Evolutionary conservation across 1,140 invertebrate species (phyloP).

Genomic region (Medauroidea extradentata): DNA sequence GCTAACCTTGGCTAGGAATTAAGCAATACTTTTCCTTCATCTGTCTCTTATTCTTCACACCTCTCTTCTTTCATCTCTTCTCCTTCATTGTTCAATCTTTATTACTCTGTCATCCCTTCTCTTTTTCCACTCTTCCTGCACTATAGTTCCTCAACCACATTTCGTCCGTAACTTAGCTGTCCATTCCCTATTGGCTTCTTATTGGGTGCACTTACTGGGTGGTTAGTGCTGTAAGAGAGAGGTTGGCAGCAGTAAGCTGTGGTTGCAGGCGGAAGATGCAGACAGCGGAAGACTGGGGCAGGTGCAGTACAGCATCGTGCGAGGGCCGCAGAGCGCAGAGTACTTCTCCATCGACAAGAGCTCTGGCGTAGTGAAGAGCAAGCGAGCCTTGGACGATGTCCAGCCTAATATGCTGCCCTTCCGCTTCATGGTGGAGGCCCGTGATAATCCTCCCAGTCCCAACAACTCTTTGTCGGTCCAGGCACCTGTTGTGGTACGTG

Average conservation of each 20-base stretch:
- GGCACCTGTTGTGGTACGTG: constrained; percentile 58
- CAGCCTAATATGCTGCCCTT: constrained; percentile 61
- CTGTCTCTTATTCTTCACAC: too few species aligned
- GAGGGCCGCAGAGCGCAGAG: constrained; percentile 48
- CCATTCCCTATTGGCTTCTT: too few species aligned
- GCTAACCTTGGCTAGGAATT: too few species aligned
- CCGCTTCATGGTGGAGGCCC: constrained; percentile 65
- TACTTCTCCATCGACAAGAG: constrained; percentile 70
- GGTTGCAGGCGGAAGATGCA: constrained; percentile 65
- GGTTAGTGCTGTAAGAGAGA: too few species aligned
- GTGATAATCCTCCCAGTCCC: constrained; percentile 64
- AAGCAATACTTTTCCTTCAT: too few species aligned
- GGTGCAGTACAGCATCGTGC: constrained; percentile 63
- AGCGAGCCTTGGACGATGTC: constrained; percentile 63
- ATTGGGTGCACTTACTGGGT: too few species aligned
- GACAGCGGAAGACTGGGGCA: constrained; percentile 77
- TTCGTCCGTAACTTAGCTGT: too few species aligned
- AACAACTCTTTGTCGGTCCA: constrained; percentile 58
- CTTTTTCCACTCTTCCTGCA: too few species aligned
- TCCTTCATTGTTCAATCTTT: too few species aligned
- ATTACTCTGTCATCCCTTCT: too few species aligned
- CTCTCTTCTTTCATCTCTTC: too few species aligned
- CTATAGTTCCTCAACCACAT: too few species aligned
- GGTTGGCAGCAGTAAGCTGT: constrained; percentile 3
- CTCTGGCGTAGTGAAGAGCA: constrained; percentile 69